phyloP scores from a whole-genome alignment of 2,888 invertebrate species.

The Drosophila paranaensis region DNA sequence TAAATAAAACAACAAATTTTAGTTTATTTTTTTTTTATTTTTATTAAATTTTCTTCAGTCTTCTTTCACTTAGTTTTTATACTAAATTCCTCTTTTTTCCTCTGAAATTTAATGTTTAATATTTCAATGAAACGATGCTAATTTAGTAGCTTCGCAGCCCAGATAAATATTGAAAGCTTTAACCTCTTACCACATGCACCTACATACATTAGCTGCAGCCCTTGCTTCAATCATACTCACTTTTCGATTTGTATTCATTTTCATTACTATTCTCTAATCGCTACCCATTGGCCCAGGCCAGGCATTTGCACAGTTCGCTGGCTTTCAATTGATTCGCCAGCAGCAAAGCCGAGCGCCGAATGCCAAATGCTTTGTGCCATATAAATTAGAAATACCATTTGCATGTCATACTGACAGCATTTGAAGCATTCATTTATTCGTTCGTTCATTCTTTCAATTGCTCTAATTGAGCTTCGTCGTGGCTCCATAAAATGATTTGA shows the following conservation, averaged over 20 bases:
- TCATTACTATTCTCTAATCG: slow-evolving; percentile 41
- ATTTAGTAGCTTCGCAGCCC: too few relatives aligned
- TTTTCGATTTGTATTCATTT: slow-evolving; percentile 8
- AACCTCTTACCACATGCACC: too few relatives aligned
- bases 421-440: slow-evolving; percentile 17
- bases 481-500: background rate
- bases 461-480: slow-evolving; percentile 27
- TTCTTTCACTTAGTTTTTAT: too few relatives aligned
- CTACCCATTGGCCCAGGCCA: slow-evolving; percentile 23
- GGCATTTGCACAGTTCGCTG: slow-evolving; percentile 57
- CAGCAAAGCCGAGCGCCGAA: background rate
- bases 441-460: slow-evolving; percentile 1
- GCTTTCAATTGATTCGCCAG: slow-evolving; percentile 47
- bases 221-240: too few relatives aligned
- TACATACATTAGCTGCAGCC: too few relatives aligned
- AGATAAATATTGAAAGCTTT: too few relatives aligned
- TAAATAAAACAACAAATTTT: background rate
- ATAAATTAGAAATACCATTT: slow-evolving; percentile 16
- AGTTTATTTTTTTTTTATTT: background rate
- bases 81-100: too few relatives aligned
- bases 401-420: slow-evolving; percentile 3
- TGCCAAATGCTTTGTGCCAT: background rate
- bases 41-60: background rate
- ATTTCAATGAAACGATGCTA: too few relatives aligned
- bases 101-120: too few relatives aligned